Base-by-base conservation (phyloP, 2,888 invertebrate genomes). In the Leptopilina drosophilae region DNA sequence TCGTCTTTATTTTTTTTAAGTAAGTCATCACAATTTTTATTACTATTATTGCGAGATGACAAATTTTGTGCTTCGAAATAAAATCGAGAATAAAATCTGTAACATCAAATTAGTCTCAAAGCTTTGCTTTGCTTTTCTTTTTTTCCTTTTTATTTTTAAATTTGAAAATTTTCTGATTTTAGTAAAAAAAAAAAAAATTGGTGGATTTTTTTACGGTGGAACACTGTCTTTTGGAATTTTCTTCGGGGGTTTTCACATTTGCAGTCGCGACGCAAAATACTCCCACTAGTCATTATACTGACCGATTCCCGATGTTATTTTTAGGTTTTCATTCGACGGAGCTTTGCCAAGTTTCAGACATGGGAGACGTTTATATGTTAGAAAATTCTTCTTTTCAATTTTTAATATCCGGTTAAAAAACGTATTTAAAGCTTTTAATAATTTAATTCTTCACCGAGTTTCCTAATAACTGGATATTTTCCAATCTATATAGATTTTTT, bases 251-350 rank as follows among this genome's bases (percentile, higher is more conserved):
- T 77, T 78, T 76, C 33, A 56, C 78, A 33, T 73, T 56, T 73
- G 78, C 80, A 82, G 84, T 82, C 84, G 84, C 87, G 87, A 86
- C 88, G 88, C 87, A 89, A 87, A 89, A 86, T 84, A 80, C 80
- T 82, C 84, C 82, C 78, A 84, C 83, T 84, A 82, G 81, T 77
- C 81, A 82, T 82, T 84, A 82, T 77, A 84, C 83, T 84, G 82
- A 80, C 77, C 81, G 82, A 46, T 78, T 66, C 84, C 53, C 26
- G 33, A 33, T 9, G 49, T 56, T 89, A 89, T 89, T 87, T 87
- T 87, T 88, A 87, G 88, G 78, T 53, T 82, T 81, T 80, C 65
- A 84, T 82, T 80, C 80, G 79, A 65, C 73, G 33, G 33, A 67
- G 77, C 65, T 73, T 81, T 86, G 86, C 87, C 86, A 87, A 87